Evolutionary conservation across 2,797 vertebrate species (phyloP), one percentile per base, ranked within the genome.

Genomic region (Lutjanus campechanus): DNA sequence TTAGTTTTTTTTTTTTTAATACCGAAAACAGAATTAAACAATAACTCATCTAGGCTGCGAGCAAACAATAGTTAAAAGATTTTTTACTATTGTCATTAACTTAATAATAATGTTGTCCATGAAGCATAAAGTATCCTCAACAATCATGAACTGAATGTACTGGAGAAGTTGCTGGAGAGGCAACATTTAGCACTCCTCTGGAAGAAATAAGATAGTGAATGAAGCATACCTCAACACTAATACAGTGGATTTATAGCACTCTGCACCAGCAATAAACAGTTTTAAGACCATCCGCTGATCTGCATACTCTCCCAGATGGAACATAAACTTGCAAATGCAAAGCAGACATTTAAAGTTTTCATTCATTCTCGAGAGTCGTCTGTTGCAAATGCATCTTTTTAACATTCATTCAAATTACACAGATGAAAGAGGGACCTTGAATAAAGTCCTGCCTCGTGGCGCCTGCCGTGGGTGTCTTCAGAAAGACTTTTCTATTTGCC

Each of bases 261-360:
- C 58, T 62, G 73, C 62, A 69, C 58, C 61, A 72, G 79, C 78
- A 63, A 56, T 82, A 72, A 87, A 79, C 63, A 22, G 6, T 63
- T 88, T 84, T 69, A 85, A 84, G 74, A 69, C 73, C 70, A 72
- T 68, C 60, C 6, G 11, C 78, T 79, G 54, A 80, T 88, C 74
- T 83, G 68, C 76, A 73, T 67, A 78, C 55, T 36, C 68, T 67
- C 74, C 60, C 80, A 81, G 70, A 83, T 81, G 63, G 76, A 82
- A 60, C 55, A 83, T 72, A 71, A 86, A 82, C 44, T 60, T 49
- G 43, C 56, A 83, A 90, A 87, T 85, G 77, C 67, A 79, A 80
- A 85, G 82, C 79, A 67, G 70, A 73, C 80, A 56, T 77, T 90
- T 79, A 43, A 62, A 80, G 46, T 72, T 79, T 72, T 65, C 66